These are phyloP conservation scores for Dendrocincla tyrannina DNA, from an alignment of 2,797 vertebrate species.

Conservation along the genomic window DNA sequence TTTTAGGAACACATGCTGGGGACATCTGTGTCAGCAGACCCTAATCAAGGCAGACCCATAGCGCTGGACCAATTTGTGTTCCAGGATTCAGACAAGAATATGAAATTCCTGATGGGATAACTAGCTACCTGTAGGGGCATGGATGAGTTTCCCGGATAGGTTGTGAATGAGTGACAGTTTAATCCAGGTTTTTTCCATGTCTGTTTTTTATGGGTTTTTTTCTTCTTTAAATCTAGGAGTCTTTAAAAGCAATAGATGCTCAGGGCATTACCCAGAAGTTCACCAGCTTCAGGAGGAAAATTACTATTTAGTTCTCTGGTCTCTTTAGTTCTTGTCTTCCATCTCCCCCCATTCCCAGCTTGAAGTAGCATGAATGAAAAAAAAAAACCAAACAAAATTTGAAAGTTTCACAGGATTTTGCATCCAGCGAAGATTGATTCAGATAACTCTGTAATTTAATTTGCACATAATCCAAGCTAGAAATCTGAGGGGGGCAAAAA, in stretches of 20 bases:
- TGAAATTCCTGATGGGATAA: conserved; percentile 73
- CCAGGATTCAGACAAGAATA: conserved; percentile 70
- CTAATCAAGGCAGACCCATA: conserved; percentile 66
- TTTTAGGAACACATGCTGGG: conserved; percentile 62
- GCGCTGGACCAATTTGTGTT: conserved; percentile 64
- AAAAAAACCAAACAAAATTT: not conserved
- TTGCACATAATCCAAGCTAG: not conserved
- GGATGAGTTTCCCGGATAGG: conserved; percentile 65
- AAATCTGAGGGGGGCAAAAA: not conserved
- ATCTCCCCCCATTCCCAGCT: not conserved
- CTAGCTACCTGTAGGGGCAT: conserved; percentile 65
- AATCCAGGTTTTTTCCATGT: conserved; percentile 57
- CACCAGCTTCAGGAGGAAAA: not conserved
- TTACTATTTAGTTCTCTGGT: not conserved
- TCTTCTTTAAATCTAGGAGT: not conserved
- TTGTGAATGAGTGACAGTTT: conserved; percentile 73
- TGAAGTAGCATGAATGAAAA: not conserved
- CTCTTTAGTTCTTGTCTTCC: too few species aligned
- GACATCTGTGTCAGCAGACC: conserved; percentile 68
- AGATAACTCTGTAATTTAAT: not conserved
- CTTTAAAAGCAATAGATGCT: not conserved
- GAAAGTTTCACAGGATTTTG: not conserved
- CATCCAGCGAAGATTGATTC: not conserved
- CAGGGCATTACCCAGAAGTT: not conserved
- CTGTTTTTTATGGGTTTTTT: not conserved